Evolutionary conservation across 2,888 invertebrate genomes (phyloP).

Genomic region (Cosmia trapezina): DNA sequence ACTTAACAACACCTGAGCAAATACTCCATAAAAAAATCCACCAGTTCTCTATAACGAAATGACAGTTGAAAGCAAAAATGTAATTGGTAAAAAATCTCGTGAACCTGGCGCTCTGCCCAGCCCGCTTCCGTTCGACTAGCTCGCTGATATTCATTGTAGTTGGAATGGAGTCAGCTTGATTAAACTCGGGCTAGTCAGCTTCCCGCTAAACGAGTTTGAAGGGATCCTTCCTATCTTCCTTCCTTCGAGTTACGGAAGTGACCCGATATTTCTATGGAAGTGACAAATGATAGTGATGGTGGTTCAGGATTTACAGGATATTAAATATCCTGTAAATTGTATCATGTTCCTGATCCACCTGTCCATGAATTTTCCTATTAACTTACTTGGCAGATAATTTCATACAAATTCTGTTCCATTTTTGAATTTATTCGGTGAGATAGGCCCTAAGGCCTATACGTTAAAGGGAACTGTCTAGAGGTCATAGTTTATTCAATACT

Average conservation of each 20-base stretch:
- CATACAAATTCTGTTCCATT: too few relatives aligned
- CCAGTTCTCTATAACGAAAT: constrained; percentile 33
- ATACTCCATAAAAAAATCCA: neutral
- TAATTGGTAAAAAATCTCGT: constrained; percentile 27
- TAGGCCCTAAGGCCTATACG: too few relatives aligned
- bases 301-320: neutral
- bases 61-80: constrained; percentile 22
- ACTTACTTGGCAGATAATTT: too few relatives aligned
- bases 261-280: too few relatives aligned
- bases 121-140: constrained; percentile 25
- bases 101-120: constrained; percentile 48
- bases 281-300: neutral
- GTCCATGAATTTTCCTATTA: neutral
- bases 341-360: too few relatives aligned
- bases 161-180: constrained; percentile 35
- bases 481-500: neutral
- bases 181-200: constrained; percentile 31
- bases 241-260: neutral
- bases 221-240: neutral
- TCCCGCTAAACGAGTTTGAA: constrained; percentile 9
- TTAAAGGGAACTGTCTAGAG: neutral
- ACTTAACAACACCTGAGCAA: constrained; percentile 6
- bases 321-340: neutral
- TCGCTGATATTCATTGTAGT: constrained; percentile 46
- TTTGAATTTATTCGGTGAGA: too few relatives aligned